Conservation (phyloP, 1,140 invertebrate genomes). For the Cyphomyrmex costatus region DNA sequence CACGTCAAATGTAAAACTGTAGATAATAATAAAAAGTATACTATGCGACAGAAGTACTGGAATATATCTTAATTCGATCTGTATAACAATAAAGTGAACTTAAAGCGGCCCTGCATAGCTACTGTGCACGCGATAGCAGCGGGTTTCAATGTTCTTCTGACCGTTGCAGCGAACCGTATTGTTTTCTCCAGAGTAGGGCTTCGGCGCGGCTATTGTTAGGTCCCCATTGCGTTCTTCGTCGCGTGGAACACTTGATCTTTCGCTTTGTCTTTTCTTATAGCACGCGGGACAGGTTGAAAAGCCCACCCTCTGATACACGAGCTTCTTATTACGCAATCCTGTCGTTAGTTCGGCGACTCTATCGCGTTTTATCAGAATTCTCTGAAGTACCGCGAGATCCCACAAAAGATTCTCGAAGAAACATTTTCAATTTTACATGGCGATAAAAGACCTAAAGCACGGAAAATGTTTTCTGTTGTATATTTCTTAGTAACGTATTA, state of each 20-base stretch:
- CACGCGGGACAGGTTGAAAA: constrained; percentile 37
- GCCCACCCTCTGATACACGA: background rate
- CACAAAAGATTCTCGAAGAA: constrained; percentile 4
- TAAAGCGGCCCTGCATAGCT: constrained; percentile 34
- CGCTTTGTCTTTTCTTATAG: constrained; percentile 60
- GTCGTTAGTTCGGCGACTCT: constrained; percentile 24
- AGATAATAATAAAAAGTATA: background rate
- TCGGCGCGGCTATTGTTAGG: constrained; percentile 54
- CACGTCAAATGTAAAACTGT: background rate
- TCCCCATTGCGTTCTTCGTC: constrained; percentile 17
- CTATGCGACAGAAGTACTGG: background rate
- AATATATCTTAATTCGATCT: constrained; percentile 5
- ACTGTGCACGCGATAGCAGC: constrained; percentile 21
- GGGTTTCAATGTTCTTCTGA: constrained; percentile 48
- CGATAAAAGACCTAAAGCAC: constrained; percentile 1
- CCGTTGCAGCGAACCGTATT: constrained; percentile 44
- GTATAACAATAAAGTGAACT: background rate
- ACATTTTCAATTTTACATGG: constrained; percentile 19
- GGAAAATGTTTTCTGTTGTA: background rate
- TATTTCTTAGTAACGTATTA: background rate
- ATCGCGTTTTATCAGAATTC: constrained; percentile 39
- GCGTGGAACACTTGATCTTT: constrained; percentile 48
- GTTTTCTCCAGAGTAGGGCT: constrained; percentile 54
- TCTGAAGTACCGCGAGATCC: background rate
- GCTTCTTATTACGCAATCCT: constrained; percentile 51